A percentile compares a stretch with the other conserved stretches of the same genome.
These are phyloP conservation scores for Motacilla tschutschensis DNA, from an alignment of 2,113 vertebrate genomes.

Conservation along the genomic window DNA sequence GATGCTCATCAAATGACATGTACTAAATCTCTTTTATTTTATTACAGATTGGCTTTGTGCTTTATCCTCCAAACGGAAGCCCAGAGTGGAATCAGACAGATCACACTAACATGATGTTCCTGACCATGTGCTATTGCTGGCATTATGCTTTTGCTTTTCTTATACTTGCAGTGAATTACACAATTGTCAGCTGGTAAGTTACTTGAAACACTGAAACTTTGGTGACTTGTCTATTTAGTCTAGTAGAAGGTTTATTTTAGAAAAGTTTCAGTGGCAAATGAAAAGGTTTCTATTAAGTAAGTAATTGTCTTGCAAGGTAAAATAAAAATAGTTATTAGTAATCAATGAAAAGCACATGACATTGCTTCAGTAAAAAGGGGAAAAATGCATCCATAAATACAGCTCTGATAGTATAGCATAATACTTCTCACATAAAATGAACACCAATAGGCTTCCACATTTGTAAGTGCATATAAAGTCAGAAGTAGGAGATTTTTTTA, in stretches of 20 bases:
- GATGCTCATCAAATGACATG: background rate
- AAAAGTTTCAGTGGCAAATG: background rate
- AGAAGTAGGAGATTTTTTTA: background rate
- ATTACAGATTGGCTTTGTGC: slow-evolving; percentile 88
- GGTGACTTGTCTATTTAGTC: background rate
- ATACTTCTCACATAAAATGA: background rate
- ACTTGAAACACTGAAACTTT: background rate
- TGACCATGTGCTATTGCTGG: slow-evolving; percentile 93
- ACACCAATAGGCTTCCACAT: background rate
- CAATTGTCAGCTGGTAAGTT: slow-evolving; percentile 86
- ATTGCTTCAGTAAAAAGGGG: background rate
- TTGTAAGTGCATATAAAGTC: background rate
- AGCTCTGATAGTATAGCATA: background rate
- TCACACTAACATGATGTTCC: slow-evolving; percentile 85
- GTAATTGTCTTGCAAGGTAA: background rate
- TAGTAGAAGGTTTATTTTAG: background rate
- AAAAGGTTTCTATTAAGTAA: background rate
- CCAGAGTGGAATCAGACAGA: slow-evolving; percentile 85
- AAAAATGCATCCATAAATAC: background rate
- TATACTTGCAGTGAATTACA: slow-evolving; percentile 76
- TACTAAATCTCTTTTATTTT: slow-evolving; percentile 15
- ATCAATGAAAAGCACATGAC: background rate
- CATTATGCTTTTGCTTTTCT: slow-evolving; percentile 84
- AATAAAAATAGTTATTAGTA: background rate
- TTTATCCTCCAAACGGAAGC: slow-evolving; percentile 83